These are phyloP conservation scores for Hippocampus kuda DNA, from an alignment of 2,797 vertebrate genomes.

Conservation along the genomic window DNA sequence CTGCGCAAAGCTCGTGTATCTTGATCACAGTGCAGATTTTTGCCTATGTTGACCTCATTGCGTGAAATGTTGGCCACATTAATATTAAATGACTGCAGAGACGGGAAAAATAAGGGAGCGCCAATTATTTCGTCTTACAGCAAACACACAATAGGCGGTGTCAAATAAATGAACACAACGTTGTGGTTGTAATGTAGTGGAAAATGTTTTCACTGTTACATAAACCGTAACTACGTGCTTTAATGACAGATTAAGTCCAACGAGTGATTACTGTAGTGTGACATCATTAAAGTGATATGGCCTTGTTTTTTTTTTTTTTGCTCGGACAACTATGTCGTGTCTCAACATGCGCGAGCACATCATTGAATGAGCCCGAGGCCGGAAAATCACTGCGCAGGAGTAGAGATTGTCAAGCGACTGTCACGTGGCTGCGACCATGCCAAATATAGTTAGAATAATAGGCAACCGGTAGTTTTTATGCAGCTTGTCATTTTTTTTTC, in stretches of 20 bases:
- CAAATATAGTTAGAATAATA: slow-evolving; percentile 3
- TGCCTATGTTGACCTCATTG: background rate
- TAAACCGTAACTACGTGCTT: background rate
- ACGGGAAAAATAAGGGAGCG: background rate
- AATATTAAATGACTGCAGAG: background rate
- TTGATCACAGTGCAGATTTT: background rate
- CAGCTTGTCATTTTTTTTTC: background rate
- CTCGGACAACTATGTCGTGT: slow-evolving; percentile 18
- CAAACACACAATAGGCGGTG: background rate
- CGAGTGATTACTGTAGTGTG: background rate
- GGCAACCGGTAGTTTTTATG: background rate
- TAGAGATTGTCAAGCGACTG: slow-evolving; percentile 6
- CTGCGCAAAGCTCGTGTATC: background rate
- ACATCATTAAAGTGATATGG: background rate
- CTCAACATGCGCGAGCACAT: slow-evolving; percentile 17
- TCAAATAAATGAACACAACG: background rate
- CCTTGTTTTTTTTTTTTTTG: background rate
- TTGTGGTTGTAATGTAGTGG: background rate
- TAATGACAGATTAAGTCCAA: background rate
- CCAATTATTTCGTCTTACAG: background rate
- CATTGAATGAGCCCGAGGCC: slow-evolving; percentile 9
- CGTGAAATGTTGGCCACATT: background rate
- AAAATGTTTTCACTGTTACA: background rate
- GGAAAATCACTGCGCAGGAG: slow-evolving; percentile 11
- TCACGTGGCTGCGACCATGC: background rate